A percentile compares a stretch with the other conserved stretches of the same genome.
phyloP scores from a whole-genome alignment of 2,797 vertebrate species.

The Eptatretus atami region DNA sequence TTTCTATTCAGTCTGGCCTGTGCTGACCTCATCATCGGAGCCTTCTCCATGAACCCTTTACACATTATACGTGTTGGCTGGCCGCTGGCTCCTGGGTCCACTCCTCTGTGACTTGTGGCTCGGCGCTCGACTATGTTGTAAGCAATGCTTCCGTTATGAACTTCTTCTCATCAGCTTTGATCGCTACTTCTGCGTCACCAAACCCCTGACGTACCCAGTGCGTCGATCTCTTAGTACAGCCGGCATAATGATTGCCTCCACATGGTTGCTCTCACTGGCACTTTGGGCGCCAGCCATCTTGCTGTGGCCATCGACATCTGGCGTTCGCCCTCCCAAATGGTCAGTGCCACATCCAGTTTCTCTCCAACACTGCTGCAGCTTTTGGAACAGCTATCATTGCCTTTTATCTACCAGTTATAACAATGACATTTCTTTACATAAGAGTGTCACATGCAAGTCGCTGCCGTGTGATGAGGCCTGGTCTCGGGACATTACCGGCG shows the following conservation, averaged over 20 bases:
- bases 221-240: constrained; percentile 94
- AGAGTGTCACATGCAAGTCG: constrained; percentile 85
- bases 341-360: constrained; percentile 92
- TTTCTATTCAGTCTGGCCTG: constrained; percentile 93
- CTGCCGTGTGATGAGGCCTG: constrained; percentile 53
- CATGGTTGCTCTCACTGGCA: constrained; percentile 85
- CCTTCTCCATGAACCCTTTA: constrained; percentile 98
- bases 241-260: constrained; percentile 89
- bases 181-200: constrained; percentile 91
- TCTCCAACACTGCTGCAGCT: constrained; percentile 74
- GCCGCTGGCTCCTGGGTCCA: constrained; percentile 82
- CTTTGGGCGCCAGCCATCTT: constrained; percentile 94
- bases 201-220: constrained; percentile 79
- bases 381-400: constrained; percentile 91
- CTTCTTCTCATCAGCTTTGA: constrained; percentile 95
- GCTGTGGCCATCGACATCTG: constrained; percentile 96
- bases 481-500: too few species aligned
- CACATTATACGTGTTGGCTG: constrained; percentile 88
- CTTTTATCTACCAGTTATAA: constrained; percentile 82
- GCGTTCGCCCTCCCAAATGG: constrained; percentile 50
- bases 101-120: constrained; percentile 92
- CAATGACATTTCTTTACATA: constrained; percentile 84
- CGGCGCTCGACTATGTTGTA: constrained; percentile 76
- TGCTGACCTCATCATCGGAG: constrained; percentile 84
- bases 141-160: constrained; percentile 11